Evolutionary conservation across 2,888 invertebrate genomes (phyloP).

Genomic region (Mythimna pallens): DNA sequence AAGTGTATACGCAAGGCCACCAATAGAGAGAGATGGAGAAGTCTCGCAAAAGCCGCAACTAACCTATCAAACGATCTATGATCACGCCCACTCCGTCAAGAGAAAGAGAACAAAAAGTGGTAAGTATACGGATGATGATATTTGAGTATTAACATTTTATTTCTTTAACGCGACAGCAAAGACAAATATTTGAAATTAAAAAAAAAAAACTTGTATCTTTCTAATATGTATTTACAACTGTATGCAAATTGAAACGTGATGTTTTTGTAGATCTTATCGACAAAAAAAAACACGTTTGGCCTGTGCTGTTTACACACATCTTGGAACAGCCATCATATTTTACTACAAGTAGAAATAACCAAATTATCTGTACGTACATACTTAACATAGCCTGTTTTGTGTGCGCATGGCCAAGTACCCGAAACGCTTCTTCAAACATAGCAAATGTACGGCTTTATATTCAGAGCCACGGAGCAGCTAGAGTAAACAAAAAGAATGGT

Average conservation of each 20-base stretch:
- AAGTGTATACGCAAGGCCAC: too few relatives aligned
- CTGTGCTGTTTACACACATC: conserved; percentile 3
- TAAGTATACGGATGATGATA: too few relatives aligned
- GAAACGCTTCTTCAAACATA: conserved; percentile 71
- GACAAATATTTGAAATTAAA: too few relatives aligned
- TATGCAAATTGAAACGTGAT: conserved; percentile 19
- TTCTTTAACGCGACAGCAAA: too few relatives aligned
- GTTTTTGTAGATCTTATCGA: not conserved
- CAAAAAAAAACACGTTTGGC: conserved; percentile 24
- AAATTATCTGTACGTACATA: conserved; percentile 29
- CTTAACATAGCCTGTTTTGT: conserved; percentile 11
- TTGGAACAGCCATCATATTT: conserved; percentile 9
- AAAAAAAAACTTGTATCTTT: too few relatives aligned
- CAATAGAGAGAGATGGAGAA: too few relatives aligned
- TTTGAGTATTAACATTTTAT: too few relatives aligned
- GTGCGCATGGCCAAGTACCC: conserved; percentile 14
- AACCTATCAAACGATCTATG: too few relatives aligned
- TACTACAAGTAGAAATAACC: not conserved
- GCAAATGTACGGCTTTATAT: conserved; percentile 69
- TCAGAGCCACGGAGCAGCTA: conserved; percentile 72
- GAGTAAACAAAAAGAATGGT: conserved; percentile 66
- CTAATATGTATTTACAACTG: not conserved
- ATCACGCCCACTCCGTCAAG: too few relatives aligned
- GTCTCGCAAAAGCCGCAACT: too few relatives aligned
- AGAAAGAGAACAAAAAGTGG: too few relatives aligned